Base-by-base conservation (phyloP, 2,113 vertebrate genomes). In the Trogon melanurus region DNA sequence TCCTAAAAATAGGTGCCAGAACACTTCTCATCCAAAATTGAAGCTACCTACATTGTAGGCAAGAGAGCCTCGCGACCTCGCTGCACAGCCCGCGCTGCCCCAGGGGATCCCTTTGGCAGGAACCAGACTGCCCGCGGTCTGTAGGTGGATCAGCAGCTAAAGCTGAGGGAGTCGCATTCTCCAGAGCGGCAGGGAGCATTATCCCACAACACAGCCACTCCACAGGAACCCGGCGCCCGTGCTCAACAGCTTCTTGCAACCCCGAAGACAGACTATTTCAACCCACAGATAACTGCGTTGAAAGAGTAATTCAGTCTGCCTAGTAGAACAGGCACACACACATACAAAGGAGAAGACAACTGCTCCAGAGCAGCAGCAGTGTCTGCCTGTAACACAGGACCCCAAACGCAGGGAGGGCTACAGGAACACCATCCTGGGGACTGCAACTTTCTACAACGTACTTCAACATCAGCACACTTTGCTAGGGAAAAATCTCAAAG, bases 1-100 rank as follows among this genome's bases (percentile, higher is more conserved):
- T 76, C 89, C 93, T 88, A 79, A 85, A 89, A 92, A 72, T 56
- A 95, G 56, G n/a, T 10, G 44, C 72, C 76, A 86, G 72, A 32
- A 84, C 17, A 0, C 67, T 89, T 84, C 57, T 79, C 38, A 91
- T 75, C 3, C 73, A 53, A 47, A 51, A 84, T 29, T 13, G 8
- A 5, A 76, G 78, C 21, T 54, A 57, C 27, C 27, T 25, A 32
- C 3, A 1, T 1, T 2, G 26, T 15, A 67, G 26, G 45, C 16
- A 38, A 36, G 44, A 45, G 27, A 58, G 20, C 29, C 41, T 22
- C 5, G 4, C 5, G 6, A 29, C 32, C 19, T 4, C 2, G 23
- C 27, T 26, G 54, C 36, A 51, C 5, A 32, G 61, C 44, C 75
- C 45, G 44, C 0, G 0, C 57, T 23, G 9, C 16, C 25, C 5